A percentile compares a stretch with the other conserved stretches of the same genome.
Conservation (phyloP, 2,888 invertebrate species). For the Leptogaster cylindrica region DNA sequence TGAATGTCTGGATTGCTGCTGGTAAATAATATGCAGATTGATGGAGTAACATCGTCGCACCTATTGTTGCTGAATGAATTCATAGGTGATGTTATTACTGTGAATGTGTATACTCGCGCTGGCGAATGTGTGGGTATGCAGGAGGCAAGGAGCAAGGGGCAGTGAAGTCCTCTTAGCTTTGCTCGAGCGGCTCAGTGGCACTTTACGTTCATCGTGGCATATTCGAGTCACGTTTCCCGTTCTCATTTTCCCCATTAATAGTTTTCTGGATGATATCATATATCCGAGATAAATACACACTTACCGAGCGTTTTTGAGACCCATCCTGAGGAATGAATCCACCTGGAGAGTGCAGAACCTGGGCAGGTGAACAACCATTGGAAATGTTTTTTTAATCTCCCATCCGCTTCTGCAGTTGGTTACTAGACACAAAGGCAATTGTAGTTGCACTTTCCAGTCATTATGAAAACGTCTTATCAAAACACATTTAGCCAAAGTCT, state of each 20-base stretch:
- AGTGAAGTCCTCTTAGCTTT: no score
- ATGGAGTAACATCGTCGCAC: no score
- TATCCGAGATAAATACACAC: constrained; percentile 29
- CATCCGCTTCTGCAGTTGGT: neutral
- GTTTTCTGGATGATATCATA: constrained; percentile 37
- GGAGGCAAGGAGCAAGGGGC: neutral
- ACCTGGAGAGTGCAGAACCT: neutral
- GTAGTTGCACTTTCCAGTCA: constrained; percentile 1
- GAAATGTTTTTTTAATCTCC: constrained; percentile 31
- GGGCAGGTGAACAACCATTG: neutral
- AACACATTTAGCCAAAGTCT: constrained; percentile 20
- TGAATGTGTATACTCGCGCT: no score
- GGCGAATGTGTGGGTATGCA: no score
- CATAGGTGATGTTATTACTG: no score
- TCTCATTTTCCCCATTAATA: constrained; percentile 39
- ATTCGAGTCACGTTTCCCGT: constrained; percentile 38
- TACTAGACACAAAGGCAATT: no score
- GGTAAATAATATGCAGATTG: neutral
- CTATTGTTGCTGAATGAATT: neutral
- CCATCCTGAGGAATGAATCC: constrained; percentile 11
- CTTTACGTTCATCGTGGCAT: constrained; percentile 1
- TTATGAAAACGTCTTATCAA: constrained; percentile 39
- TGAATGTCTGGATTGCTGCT: neutral
- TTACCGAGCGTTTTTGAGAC: neutral
- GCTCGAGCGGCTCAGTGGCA: no score